Percentiles rank a stretch among this genome's conserved stretches.
These are phyloP conservation scores for Diceros bicornis DNA, from an alignment of 2,797 vertebrate species.

Conservation along the genomic window DNA sequence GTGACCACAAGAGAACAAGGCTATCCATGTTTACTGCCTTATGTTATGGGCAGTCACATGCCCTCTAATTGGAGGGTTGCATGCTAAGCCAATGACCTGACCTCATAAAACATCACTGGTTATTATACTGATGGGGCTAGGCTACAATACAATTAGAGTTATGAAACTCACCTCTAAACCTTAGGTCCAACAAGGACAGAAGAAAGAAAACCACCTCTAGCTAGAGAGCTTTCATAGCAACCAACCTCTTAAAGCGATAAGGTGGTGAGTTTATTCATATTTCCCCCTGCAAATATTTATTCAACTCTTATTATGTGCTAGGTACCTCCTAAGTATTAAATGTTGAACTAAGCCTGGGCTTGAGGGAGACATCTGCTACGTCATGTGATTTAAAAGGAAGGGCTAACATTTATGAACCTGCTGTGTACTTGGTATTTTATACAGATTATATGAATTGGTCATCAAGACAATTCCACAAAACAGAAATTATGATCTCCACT, in stretches of 20 bases:
- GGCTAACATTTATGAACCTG: not conserved
- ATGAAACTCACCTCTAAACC: conserved; percentile 38
- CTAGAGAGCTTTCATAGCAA: not conserved
- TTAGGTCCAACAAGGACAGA: not conserved
- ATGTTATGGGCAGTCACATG: not conserved
- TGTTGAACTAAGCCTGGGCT: not conserved
- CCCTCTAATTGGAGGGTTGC: not conserved
- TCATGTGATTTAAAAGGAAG: conserved; percentile 16
- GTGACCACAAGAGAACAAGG: conserved; percentile 43
- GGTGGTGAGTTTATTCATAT: not conserved
- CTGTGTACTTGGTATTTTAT: not conserved
- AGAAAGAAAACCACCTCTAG: conserved; percentile 47
- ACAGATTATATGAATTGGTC: conserved; percentile 2
- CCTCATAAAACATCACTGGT: conserved; percentile 39
- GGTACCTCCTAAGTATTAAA: not conserved
- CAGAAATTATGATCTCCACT: not conserved
- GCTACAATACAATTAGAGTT: conserved; percentile 26
- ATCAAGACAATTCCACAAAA: conserved; percentile 36
- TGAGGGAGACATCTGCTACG: not conserved
- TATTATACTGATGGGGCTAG: not conserved
- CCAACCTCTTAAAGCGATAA: not conserved
- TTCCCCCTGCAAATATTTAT: conserved; percentile 48
- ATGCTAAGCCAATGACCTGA: not conserved
- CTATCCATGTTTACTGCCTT: not conserved
- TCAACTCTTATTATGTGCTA: not conserved